Evolutionary conservation across 2,888 invertebrate species (phyloP).

Genomic region (Allolobophora icterica): DNA sequence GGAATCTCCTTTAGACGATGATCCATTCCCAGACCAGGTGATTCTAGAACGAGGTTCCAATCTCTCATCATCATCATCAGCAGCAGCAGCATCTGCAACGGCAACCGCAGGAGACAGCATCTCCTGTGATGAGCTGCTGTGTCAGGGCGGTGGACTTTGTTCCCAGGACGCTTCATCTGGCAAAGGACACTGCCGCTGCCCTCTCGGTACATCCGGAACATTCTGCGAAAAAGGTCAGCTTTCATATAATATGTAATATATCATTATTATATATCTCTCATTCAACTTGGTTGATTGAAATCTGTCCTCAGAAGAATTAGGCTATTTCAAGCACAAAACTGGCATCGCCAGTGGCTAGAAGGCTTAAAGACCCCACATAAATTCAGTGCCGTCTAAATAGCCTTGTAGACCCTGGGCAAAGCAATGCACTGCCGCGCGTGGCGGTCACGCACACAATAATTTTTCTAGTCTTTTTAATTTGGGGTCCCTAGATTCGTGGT

Average conservation of each 20-base stretch:
- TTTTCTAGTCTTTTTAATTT: too few relatives aligned
- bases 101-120: background rate
- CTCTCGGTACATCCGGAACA: slow-evolving; percentile 86
- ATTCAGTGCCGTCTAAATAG: too few relatives aligned
- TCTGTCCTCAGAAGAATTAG: too few relatives aligned
- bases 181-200: slow-evolving; percentile 76
- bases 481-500: too few relatives aligned
- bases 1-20: background rate
- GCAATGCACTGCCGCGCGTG: too few relatives aligned
- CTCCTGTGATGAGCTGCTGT: slow-evolving; percentile 43
- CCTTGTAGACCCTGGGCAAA: too few relatives aligned
- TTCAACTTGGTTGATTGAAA: too few relatives aligned
- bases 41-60: background rate
- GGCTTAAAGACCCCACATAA: background rate
- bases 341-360: too few relatives aligned
- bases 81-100: background rate
- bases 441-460: too few relatives aligned
- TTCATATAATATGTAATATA: background rate
- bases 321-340: too few relatives aligned
- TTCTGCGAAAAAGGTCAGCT: slow-evolving; percentile 78
- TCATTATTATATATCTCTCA: background rate
- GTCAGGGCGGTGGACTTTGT: slow-evolving; percentile 50
- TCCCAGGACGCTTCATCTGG: slow-evolving; percentile 53
- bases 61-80: background rate
- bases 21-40: background rate